Percentiles rank a stretch among this genome's conserved stretches.
These are phyloP conservation scores for Marmota flaviventris DNA, from an alignment of 2,113 vertebrate species.

Conservation along the genomic window DNA sequence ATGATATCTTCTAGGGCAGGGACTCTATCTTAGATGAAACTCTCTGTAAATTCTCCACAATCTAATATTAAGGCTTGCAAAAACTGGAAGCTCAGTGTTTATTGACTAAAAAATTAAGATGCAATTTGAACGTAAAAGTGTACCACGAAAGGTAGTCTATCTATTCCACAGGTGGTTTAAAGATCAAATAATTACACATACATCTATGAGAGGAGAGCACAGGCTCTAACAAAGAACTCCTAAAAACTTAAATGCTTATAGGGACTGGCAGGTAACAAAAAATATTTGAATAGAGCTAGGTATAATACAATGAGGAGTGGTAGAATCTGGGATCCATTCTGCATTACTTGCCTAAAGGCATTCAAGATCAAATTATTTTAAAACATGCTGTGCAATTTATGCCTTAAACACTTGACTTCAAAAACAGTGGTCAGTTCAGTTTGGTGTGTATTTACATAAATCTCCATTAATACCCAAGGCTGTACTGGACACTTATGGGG, in stretches of 20 bases:
- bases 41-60: not conserved
- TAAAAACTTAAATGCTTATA: not conserved
- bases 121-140: not conserved
- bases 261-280: not conserved
- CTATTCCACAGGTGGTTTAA: not conserved
- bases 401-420: not conserved
- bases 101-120: slow-evolving; percentile 21
- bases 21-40: slow-evolving; percentile 14
- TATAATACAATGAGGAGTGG: not conserved
- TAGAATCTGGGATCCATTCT: not conserved
- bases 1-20: not conserved
- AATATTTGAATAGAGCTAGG: not conserved
- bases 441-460: not conserved
- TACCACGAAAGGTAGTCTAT: not conserved
- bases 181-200: not conserved
- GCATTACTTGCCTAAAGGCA: not conserved
- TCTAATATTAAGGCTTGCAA: not conserved
- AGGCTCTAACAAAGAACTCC: not conserved
- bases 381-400: not conserved
- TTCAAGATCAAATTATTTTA: not conserved
- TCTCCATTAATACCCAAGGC: not conserved
- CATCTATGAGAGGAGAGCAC: not conserved
- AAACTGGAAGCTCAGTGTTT: not conserved
- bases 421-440: not conserved
- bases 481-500: not conserved